These are phyloP conservation scores for Eledona agricola DNA, from an alignment of 2,888 invertebrate species.

Conservation along the genomic window DNA sequence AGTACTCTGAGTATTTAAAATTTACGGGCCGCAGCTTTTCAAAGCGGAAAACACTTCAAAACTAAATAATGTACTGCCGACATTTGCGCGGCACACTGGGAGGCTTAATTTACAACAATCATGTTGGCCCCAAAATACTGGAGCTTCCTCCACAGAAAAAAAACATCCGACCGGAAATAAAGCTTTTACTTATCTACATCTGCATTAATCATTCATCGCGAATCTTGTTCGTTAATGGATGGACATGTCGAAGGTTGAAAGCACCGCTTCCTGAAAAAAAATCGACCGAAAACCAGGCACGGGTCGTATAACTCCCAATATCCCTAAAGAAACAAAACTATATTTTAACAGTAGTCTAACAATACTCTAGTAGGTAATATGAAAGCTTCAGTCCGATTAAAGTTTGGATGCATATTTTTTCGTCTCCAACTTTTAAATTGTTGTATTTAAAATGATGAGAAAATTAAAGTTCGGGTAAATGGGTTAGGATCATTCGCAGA, in stretches of 20 bases:
- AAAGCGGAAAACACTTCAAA: slow-evolving; percentile 38
- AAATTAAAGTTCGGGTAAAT: no score
- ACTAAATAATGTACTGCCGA: slow-evolving; percentile 36
- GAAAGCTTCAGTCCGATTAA: no score
- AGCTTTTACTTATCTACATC: slow-evolving; percentile 26
- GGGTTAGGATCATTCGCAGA: neutral
- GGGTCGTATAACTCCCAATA: slow-evolving; percentile 3
- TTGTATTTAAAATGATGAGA: no score
- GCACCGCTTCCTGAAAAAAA: neutral
- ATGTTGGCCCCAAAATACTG: slow-evolving; percentile 16
- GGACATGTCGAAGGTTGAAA: slow-evolving; percentile 9
- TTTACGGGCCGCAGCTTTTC: slow-evolving; percentile 35
- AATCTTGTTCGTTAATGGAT: slow-evolving; percentile 22
- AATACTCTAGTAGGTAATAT: no score
- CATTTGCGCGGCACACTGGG: slow-evolving; percentile 27
- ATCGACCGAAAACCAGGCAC: no score
- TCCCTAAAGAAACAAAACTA: neutral
- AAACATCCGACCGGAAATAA: slow-evolving; percentile 25
- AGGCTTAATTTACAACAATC: slow-evolving; percentile 32
- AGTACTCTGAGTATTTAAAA: slow-evolving; percentile 33
- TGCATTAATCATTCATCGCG: slow-evolving; percentile 27
- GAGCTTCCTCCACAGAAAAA: slow-evolving; percentile 12
- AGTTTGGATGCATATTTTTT: no score
- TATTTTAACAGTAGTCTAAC: no score
- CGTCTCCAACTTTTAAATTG: no score